phyloP scores from a whole-genome alignment of 2,888 invertebrate genomes.

The Nomada ferruginata region DNA sequence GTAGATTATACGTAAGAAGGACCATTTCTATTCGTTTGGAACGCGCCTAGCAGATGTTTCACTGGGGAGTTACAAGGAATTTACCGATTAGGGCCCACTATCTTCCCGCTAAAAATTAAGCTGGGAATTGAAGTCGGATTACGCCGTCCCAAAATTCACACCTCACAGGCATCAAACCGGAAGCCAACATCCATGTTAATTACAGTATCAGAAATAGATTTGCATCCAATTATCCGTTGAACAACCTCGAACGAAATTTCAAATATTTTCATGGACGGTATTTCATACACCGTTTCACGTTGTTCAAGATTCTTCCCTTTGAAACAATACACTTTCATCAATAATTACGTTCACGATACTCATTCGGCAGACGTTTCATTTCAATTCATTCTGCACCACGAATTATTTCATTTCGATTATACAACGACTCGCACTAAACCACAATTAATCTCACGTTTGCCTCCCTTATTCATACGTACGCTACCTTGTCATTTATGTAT shows the following conservation, averaged over 20 bases:
- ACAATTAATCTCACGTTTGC: too few species aligned
- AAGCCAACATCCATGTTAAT: conserved; percentile 15
- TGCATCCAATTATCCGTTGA: conserved; percentile 13
- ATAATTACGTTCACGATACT: too few species aligned
- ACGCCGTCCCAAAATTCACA: conserved; percentile 15
- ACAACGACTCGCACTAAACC: too few species aligned
- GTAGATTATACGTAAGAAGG: background rate
- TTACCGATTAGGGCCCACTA: conserved; percentile 37
- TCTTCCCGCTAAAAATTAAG: conserved; percentile 40
- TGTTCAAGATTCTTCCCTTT: too few species aligned
- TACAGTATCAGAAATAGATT: conserved; percentile 22
- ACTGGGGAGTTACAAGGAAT: conserved; percentile 28
- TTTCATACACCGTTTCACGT: background rate
- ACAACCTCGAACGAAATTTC: background rate
- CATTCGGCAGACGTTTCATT: too few species aligned
- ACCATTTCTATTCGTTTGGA: conserved; percentile 19
- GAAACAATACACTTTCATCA: too few species aligned
- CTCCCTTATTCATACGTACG: too few species aligned
- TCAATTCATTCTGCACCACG: too few species aligned
- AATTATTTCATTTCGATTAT: too few species aligned
- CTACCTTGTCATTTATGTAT: too few species aligned
- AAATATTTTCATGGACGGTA: background rate
- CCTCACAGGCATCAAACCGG: conserved; percentile 28
- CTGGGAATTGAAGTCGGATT: conserved; percentile 51
- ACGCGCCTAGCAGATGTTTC: conserved; percentile 47